Percentiles rank a stretch among this genome's conserved stretches.
phyloP scores from a whole-genome alignment of 2,797 vertebrate genomes.

The Sphenodon punctatus region DNA sequence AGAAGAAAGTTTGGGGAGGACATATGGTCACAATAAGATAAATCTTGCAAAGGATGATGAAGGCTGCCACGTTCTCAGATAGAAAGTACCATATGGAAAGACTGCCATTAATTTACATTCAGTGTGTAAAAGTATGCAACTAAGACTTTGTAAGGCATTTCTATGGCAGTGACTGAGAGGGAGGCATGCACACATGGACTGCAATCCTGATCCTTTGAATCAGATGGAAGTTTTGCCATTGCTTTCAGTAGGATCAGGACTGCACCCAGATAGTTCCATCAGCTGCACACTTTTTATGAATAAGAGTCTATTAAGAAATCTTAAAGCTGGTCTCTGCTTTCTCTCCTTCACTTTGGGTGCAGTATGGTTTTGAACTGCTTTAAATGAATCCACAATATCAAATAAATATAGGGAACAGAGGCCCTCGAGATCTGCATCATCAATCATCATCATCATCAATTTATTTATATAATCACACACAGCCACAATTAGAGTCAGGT shows the following conservation, averaged over 20 bases:
- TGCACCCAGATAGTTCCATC: not conserved
- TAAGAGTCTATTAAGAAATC: not conserved
- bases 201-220: no score
- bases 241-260: no score
- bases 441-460: no score
- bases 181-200: fast-evolving
- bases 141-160: not conserved
- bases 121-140: not conserved
- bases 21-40: conserved; percentile 16
- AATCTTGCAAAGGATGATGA: not conserved
- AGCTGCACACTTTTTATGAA: not conserved
- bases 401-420: not conserved
- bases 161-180: not conserved
- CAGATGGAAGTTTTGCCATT: no score
- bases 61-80: not conserved
- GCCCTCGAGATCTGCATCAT: not conserved
- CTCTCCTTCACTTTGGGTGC: not conserved
- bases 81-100: conserved; percentile 4
- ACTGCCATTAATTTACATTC: not conserved
- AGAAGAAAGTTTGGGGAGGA: conserved; percentile 16
- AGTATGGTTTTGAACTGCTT: not conserved
- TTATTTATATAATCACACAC: no score
- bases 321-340: not conserved
- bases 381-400: not conserved
- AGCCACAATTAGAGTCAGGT: no score